Base-by-base conservation (phyloP, 2,888 invertebrate genomes). In the Hartigia nigra region DNA sequence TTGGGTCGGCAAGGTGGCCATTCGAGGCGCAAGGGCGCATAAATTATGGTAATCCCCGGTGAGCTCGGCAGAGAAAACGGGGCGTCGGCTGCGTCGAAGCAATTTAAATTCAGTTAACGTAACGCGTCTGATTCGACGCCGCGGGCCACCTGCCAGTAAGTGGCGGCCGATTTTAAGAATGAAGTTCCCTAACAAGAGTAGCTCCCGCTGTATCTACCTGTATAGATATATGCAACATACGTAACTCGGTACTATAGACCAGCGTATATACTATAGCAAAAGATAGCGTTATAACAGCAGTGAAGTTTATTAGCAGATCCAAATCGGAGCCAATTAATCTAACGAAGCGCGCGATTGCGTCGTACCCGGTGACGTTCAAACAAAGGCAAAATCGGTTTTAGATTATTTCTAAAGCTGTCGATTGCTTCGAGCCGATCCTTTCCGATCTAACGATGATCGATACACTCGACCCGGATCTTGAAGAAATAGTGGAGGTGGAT, bases 21-120 rank as follows among this genome's bases (percentile, higher is more conserved):
- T 39, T 69, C 74, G 74, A 76, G 34, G n/a, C 34, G 74, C 32
- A 74, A 86, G 89, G 89, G 87, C 89, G 89, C 89, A 90, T 91
- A 90, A 90, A 90, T 91, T 90, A 91, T 90, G 90, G 84, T 90
- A 90, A 91, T 90, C 84, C 86, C 79, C 79, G 83, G 23, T 55
- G 55, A 55, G 55, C 55, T 55, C 55, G 23, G 55, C 9, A 55
- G 55, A 55, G 55, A 55, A 55, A 55, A 55, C 55, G 55, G 55
- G 55, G 55, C 83, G 82, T 81, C 84, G 82, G 85, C 81, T 81
- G 79, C 78, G 81, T 83, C 78, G 81, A 81, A 86, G 85, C 89
- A 86, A 90, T 90, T 90, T 89, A 89, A 91, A 90, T 91, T 90
- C 90, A 89, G 90, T 90, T 90, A 90, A 88, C 89, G 89, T 87